These are phyloP conservation scores for Rhamphomyia laevipes DNA, from an alignment of 2,888 invertebrate species.

Conservation along the genomic window DNA sequence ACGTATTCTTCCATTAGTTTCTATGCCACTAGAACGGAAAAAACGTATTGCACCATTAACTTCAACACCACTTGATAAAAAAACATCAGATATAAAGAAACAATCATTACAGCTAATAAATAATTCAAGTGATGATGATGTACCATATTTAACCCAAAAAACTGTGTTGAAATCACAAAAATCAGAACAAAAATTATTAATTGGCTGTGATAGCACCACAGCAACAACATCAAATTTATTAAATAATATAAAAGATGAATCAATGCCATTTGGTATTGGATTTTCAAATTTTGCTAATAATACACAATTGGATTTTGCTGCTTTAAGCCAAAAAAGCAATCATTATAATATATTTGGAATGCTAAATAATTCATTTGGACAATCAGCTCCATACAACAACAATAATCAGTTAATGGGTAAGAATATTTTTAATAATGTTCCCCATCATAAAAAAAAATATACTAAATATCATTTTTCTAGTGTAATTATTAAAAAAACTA, in stretches of 20 bases:
- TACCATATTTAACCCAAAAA: conserved; percentile 40
- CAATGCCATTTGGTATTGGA: conserved; percentile 17
- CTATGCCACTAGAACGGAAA: conserved; percentile 28
- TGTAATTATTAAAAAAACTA: too few relatives aligned
- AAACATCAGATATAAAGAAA: conserved; percentile 8
- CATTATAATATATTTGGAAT: conserved; percentile 19
- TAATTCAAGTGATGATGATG: conserved; percentile 26
- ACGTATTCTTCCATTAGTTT: conserved; percentile 27
- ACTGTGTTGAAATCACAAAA: conserved; percentile 37
- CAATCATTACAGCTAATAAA: neutral
- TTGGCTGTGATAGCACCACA: neutral
- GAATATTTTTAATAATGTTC: conserved; percentile 6
- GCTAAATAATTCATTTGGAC: neutral
- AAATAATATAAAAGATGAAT: conserved; percentile 13
- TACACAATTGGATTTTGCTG: conserved; percentile 22
- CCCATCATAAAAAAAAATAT: neutral
- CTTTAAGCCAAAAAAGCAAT: conserved; percentile 17
- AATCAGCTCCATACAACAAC: conserved; percentile 19
- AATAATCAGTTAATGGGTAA: conserved; percentile 24
- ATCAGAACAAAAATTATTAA: conserved; percentile 18
- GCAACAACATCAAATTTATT: conserved; percentile 3
- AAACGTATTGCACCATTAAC: conserved; percentile 26
- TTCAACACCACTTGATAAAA: conserved; percentile 30
- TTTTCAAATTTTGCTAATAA: conserved; percentile 13
- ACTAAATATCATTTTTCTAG: too few relatives aligned